Percentiles rank a stretch among this genome's conserved stretches.
Conservation (phyloP, 2,888 invertebrate species). For the Agrotis clavis region DNA sequence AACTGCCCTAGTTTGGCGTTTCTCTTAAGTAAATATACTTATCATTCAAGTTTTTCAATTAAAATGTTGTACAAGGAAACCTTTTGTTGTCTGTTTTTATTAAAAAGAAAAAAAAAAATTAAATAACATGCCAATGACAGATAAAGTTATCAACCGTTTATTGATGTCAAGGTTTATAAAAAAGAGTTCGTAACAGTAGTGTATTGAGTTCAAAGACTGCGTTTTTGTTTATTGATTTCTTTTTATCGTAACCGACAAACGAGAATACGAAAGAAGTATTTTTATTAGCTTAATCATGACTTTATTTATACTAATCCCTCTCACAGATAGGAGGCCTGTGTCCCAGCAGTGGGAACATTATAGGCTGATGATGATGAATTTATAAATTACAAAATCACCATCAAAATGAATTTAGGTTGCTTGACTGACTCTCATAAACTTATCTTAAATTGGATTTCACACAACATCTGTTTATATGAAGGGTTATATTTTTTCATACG, state of each 20-base stretch:
- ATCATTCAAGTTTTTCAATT: conserved; percentile 6
- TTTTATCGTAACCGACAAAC: not conserved
- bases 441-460: no score
- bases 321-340: no score
- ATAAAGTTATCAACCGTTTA: conserved; percentile 38
- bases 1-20: no score
- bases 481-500: no score
- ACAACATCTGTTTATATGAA: no score
- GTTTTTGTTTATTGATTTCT: not conserved
- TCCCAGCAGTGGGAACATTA: no score
- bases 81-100: conserved; percentile 27
- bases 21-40: no score
- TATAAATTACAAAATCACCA: not conserved
- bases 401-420: not conserved
- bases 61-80: conserved; percentile 31
- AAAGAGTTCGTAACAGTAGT: conserved; percentile 6
- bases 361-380: no score
- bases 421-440: no score
- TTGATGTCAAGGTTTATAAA: conserved; percentile 40
- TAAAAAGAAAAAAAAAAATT: no score
- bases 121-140: conserved; percentile 42
- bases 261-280: not conserved
- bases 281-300: not conserved
- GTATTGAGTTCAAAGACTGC: conserved; percentile 4
- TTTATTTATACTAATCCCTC: no score